These are phyloP conservation scores for Contarinia nasturtii DNA, from an alignment of 1,140 invertebrate genomes.

Conservation along the genomic window DNA sequence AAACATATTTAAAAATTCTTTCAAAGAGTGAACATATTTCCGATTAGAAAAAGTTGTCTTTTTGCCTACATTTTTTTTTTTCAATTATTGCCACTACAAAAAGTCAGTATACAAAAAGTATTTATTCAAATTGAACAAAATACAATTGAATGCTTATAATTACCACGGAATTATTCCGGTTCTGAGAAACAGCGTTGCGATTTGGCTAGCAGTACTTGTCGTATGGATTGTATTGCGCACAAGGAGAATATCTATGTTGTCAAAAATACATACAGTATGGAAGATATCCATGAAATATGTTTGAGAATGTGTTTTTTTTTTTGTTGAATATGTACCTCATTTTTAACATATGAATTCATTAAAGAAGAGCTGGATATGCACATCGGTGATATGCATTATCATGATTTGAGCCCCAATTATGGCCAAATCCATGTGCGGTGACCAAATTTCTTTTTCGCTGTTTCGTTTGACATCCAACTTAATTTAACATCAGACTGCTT, in stretches of 20 bases:
- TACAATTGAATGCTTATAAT: too few relatives aligned
- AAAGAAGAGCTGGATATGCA: slow-evolving; percentile 81
- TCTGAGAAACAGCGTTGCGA: slow-evolving; percentile 82
- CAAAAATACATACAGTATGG: slow-evolving; percentile 18
- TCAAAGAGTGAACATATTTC: too few relatives aligned
- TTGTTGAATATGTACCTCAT: slow-evolving; percentile 46
- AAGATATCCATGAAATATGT: not conserved
- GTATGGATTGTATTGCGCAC: slow-evolving; percentile 78
- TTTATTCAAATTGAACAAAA: too few relatives aligned
- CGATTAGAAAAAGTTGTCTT: too few relatives aligned
- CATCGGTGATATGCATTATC: slow-evolving; percentile 76
- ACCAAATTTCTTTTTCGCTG: slow-evolving; percentile 67
- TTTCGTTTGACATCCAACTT: slow-evolving; percentile 43
- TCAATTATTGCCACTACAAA: too few relatives aligned
- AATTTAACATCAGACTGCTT: slow-evolving; percentile 73
- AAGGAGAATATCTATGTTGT: slow-evolving; percentile 87
- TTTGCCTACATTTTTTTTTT: too few relatives aligned
- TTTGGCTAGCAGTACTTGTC: slow-evolving; percentile 81
- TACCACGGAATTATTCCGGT: slow-evolving; percentile 80
- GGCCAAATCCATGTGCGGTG: slow-evolving; percentile 90
- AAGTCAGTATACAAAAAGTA: too few relatives aligned
- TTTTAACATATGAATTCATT: slow-evolving; percentile 93
- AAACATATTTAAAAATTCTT: too few relatives aligned
- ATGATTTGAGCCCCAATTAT: slow-evolving; percentile 98
- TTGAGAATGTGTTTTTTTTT: not conserved